Conservation (phyloP, 2,113 vertebrate species). For the Ciconia maguari region DNA sequence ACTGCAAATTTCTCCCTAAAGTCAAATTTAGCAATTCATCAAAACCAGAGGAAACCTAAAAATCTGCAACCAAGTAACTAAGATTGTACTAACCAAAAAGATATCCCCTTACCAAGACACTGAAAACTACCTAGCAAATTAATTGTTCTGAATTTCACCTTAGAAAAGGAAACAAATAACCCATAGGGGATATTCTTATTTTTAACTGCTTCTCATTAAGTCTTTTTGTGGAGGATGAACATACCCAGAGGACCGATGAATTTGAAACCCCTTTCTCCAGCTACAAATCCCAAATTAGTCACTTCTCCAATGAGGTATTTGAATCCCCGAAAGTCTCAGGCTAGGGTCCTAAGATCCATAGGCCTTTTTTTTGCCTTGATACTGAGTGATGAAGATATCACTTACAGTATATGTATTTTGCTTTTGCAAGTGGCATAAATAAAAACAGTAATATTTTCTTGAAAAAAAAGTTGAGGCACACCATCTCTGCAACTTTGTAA, state of each 20-base stretch:
- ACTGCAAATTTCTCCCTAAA: background rate
- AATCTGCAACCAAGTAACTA: background rate
- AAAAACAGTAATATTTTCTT: background rate
- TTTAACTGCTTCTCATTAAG: background rate
- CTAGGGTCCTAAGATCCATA: background rate
- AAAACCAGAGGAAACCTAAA: background rate
- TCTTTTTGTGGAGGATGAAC: background rate
- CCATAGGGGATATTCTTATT: background rate
- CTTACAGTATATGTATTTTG: background rate
- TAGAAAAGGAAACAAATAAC: background rate
- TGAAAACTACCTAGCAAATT: background rate
- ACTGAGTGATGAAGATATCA: background rate
- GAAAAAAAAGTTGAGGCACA: background rate
- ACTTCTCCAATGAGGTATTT: background rate
- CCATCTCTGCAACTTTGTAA: background rate
- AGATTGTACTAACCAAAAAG: background rate
- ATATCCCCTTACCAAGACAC: background rate
- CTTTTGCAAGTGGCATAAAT: background rate
- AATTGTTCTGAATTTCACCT: background rate
- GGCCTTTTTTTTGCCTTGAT: background rate
- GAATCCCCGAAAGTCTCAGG: background rate
- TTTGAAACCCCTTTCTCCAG: background rate
- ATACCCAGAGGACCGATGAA: background rate
- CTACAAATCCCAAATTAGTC: background rate
- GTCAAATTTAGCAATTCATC: background rate